Evolutionary conservation across 2,113 vertebrate genomes (phyloP), one percentile per base, ranked within the genome.

Genomic region (Cyanoliseus patagonus): DNA sequence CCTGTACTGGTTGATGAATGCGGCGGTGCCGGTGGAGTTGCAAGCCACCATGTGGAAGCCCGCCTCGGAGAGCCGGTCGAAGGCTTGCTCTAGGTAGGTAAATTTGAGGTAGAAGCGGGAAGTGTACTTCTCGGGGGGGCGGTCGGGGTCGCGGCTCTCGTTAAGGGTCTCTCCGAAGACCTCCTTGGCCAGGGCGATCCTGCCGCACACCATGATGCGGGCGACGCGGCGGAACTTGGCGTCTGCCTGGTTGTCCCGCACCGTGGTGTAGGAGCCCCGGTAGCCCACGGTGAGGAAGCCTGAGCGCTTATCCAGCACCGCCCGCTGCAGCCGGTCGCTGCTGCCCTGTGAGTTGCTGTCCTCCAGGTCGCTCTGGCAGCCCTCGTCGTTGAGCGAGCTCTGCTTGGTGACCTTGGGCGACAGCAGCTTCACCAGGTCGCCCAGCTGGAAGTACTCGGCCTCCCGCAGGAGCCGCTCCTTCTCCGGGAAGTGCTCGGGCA

Each of bases 31-130:
- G 1, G 99, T 99, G 73, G 99, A 99, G 91, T 99, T 99, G 96
- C 99, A 99, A 66, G 98, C 99, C 98, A 99, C 99, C 99, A 99
- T 99, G 97, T 99, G 99, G 97, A 99, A 99, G 94, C 99, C 99
- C 97, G 93, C 98, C 95, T 99, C 98, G 9, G 98, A 98, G 16
- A 99, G 98, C 75, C 98, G 97, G 92, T 99, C 99, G 83, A 99
- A 99, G 6, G 99, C 99, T 97, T 99, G 99, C 88, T 99, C 99
- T 94, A 99, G 95, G 97, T 99, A 98, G 61, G 98, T 99, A 97
- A 99, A 99, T 92, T 99, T 99, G 98, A 99, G 98, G 98, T 99
- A 99, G 97, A 99, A 99, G 86, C 99, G 98, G n/a, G 98, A 98
- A 11, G 99, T 99, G 97, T 99, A 99, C 95, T 99, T 99, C 96